phyloP scores from a whole-genome alignment of 2,797 vertebrate genomes.

The Scleropages formosus region DNA sequence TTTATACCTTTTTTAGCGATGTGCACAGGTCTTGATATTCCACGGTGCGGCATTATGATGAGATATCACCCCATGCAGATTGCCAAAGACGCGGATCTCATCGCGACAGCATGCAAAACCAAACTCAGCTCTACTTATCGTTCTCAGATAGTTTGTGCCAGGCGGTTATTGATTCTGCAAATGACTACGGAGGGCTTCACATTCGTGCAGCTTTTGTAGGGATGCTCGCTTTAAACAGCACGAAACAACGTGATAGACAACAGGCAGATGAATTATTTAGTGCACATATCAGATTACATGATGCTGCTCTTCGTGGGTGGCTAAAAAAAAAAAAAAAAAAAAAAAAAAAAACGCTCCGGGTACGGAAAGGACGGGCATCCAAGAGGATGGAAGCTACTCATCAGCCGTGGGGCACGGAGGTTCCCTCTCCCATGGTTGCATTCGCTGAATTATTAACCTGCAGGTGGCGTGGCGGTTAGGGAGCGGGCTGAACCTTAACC shows the following conservation, averaged over 20 bases:
- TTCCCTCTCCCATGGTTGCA: not conserved
- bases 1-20: too few relatives aligned
- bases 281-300: slow-evolving; percentile 16
- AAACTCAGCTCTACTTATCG: slow-evolving; percentile 8
- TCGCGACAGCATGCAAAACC: not conserved
- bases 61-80: too few relatives aligned
- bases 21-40: too few relatives aligned
- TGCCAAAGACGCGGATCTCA: too few relatives aligned
- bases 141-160: not conserved
- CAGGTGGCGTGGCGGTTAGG: too few relatives aligned
- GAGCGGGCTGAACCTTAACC: too few relatives aligned
- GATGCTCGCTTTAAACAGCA: not conserved
- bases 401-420: not conserved
- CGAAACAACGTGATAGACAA: slow-evolving; percentile 14
- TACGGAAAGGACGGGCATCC: not conserved
- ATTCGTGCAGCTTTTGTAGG: not conserved
- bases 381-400: not conserved
- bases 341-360: slow-evolving; percentile 10
- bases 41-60: too few relatives aligned
- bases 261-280: slow-evolving; percentile 26
- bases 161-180: not conserved
- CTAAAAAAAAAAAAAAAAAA: slow-evolving; percentile 26
- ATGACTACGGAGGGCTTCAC: not conserved
- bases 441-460: not conserved
- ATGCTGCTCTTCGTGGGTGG: not conserved